Percentiles rank a stretch among this genome's conserved stretches.
Conservation (phyloP, 2,113 vertebrate genomes). For the Turdus rufiventris region DNA sequence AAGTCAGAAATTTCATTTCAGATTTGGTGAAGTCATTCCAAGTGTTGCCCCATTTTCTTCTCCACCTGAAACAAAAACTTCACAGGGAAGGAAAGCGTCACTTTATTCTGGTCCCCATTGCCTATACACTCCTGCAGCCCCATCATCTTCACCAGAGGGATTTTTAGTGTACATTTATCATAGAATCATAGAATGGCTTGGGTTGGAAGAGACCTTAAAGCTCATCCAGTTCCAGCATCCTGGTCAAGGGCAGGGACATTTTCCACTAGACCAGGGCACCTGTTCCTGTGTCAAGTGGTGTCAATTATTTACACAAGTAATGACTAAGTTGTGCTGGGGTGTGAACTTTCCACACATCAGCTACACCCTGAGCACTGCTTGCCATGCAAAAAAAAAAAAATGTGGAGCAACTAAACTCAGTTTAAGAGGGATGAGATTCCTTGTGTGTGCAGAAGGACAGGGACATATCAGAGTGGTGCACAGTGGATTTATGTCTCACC, state of each 20-base stretch:
- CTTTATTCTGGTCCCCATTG: background rate
- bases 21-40: background rate
- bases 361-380: background rate
- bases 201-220: background rate
- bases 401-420: background rate
- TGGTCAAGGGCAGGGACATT: background rate
- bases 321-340: background rate
- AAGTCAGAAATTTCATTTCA: background rate
- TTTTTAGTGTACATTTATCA: background rate
- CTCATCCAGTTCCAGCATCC: background rate
- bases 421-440: background rate
- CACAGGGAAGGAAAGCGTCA: background rate
- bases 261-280: background rate
- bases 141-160: background rate
- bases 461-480: fast-evolving
- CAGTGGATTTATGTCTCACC: background rate
- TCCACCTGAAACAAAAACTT: background rate
- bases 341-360: background rate
- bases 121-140: fast-evolving
- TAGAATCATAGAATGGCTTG: background rate
- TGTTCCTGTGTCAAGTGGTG: background rate
- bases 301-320: background rate
- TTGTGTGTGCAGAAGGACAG: background rate
- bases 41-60: fast-evolving
- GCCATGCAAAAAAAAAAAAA: background rate